Base-by-base conservation (phyloP, 1,140 invertebrate species). In the Drosophila kepulauana region DNA sequence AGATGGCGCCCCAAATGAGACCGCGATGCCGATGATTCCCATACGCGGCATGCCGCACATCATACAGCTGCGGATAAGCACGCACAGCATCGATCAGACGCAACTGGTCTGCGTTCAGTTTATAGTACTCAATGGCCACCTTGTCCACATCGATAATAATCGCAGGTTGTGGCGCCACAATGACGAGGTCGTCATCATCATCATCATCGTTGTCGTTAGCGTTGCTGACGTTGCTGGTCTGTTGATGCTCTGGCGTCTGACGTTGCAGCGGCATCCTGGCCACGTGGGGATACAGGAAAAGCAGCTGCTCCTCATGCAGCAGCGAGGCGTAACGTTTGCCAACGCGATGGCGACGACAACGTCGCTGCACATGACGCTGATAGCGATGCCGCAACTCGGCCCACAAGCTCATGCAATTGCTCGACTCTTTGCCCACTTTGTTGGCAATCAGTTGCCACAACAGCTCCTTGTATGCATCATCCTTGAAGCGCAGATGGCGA, bases 211-310 rank as follows among this genome's bases (percentile, higher is more conserved):
- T 1, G 54, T 49, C 49, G 66, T 33, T 0, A 35, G 7, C 35
- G 6, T 8, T 35, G 4, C n/a, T 45, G 13, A 5, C 8, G 5
- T 0, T 41, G 7, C 38, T 41, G 1, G n/a, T 33, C 33, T 33
- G 6, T 33, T 33, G 33, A 33, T 33, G 6, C 33, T 33, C 30
- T 33, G 35, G 5, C 15, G 2, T 41, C 15, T 1, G 5, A 6
- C 38, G 10, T 7, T 6, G n/a, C 54, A 56, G 5, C 0, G 72
- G 72, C 11, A 51, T 41, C 6, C 65, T 38, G 0, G 80, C 54
- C 46, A 87, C 75, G 56, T 91, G 77, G 5, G 80, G 49, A n/a
- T 82, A 92, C 0, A 92, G 54, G n/a, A 91, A 92, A 3, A 79
- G 3, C 45, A 92, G 8, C 16, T 91, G 81, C 54, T 76, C 75